Evolutionary conservation across 2,113 vertebrate genomes (phyloP).

Genomic region (Willisornis vidua): DNA sequence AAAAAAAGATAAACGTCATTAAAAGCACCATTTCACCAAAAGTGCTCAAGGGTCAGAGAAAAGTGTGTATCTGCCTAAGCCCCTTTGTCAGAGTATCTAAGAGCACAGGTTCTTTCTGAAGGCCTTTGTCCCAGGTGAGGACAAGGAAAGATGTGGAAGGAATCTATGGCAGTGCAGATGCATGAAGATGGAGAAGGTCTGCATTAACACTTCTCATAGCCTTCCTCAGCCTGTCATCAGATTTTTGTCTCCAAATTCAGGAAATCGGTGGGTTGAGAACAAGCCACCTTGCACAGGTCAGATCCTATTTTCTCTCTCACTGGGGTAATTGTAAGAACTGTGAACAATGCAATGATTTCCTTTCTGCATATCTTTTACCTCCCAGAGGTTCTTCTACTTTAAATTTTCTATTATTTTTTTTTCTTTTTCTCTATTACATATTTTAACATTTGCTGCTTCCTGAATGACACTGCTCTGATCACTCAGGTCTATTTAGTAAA

Average conservation of each 20-base stretch:
- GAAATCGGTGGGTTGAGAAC: not conserved
- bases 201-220: not conserved
- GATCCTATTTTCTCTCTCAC: not conserved
- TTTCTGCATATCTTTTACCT: not conserved
- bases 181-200: not conserved
- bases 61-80: fast-evolving
- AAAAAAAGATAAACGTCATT: not conserved
- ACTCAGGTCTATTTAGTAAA: constrained; percentile 41
- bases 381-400: not conserved
- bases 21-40: not conserved
- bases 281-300: not conserved
- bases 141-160: not conserved
- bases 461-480: constrained; percentile 36
- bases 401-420: not conserved
- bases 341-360: not conserved
- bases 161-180: not conserved
- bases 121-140: not conserved
- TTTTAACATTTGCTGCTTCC: constrained; percentile 43
- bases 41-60: not conserved
- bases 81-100: not conserved
- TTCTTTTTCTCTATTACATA: not conserved
- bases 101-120: not conserved
- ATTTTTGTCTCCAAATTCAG: not conserved
- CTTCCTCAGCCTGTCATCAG: not conserved
- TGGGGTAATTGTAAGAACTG: not conserved